Percentiles rank a stretch among this genome's conserved stretches.
phyloP scores from a whole-genome alignment of 2,113 vertebrate genomes.

The Upupa epops region DNA sequence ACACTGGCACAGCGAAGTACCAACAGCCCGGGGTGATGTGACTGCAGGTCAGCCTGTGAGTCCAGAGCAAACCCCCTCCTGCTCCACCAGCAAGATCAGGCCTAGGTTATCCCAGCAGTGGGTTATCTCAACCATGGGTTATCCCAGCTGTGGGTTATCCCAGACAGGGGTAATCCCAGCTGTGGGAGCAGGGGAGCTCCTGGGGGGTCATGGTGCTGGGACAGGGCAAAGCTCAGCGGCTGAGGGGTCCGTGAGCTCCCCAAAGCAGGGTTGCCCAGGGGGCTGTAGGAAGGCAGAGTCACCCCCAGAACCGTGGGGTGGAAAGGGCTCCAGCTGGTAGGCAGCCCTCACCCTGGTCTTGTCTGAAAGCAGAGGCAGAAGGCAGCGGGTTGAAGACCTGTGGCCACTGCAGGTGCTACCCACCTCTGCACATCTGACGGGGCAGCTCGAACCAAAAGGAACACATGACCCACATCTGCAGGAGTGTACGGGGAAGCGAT shows the following conservation, averaged over 20 bases:
- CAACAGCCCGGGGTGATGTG: not conserved
- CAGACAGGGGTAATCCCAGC: not conserved
- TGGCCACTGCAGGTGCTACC: not conserved
- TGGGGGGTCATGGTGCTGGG: fast-evolving
- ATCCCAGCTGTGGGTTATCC: not conserved
- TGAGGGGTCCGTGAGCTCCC: no score
- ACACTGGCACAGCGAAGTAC: not conserved
- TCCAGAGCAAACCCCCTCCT: not conserved
- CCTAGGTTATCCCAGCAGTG: not conserved
- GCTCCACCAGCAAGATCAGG: not conserved
- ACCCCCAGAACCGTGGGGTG: fast-evolving
- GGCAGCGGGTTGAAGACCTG: fast-evolving
- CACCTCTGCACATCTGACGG: not conserved
- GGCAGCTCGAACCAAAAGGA: not conserved
- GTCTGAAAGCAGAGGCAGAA: not conserved
- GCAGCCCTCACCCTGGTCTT: not conserved
- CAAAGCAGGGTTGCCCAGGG: no score
- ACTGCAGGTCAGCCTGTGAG: fast-evolving
- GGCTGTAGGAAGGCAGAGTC: not conserved
- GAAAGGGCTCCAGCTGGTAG: not conserved
- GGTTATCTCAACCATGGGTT: fast-evolving
- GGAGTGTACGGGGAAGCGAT: not conserved
- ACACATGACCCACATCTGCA: not conserved
- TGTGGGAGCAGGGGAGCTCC: not conserved
- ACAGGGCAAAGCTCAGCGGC: not conserved